These are phyloP conservation scores for Paratilapia polleni DNA, from an alignment of 2,113 vertebrate genomes.

Conservation along the genomic window DNA sequence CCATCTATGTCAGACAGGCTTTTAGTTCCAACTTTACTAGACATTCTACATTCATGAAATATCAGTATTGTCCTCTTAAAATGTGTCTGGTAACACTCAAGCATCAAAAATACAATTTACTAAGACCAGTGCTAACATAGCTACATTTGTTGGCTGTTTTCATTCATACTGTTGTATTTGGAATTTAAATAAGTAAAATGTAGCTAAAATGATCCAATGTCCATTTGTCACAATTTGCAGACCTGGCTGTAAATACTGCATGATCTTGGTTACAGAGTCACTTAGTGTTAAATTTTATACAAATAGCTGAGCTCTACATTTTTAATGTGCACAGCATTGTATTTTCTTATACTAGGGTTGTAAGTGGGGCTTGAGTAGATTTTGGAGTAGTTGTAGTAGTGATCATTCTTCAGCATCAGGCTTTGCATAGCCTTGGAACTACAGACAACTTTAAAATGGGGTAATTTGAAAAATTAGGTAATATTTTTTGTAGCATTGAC, in stretches of 20 bases:
- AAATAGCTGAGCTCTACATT: background rate
- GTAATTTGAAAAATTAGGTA: background rate
- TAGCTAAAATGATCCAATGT: no score
- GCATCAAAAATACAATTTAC: background rate
- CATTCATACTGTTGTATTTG: no score
- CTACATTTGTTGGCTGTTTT: no score
- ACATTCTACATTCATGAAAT: background rate
- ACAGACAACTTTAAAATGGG: background rate
- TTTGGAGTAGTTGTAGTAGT: no score
- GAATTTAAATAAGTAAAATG: no score
- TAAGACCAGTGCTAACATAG: background rate
- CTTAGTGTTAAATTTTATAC: background rate
- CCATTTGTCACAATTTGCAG: background rate
- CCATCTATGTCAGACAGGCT: background rate
- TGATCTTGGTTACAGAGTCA: background rate
- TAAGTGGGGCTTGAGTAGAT: background rate
- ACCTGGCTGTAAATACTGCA: background rate
- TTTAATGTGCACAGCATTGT: background rate
- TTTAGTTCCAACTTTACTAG: background rate
- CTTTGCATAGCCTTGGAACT: background rate
- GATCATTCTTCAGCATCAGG: background rate
- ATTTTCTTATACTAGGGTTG: background rate
- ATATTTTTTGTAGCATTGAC: background rate
- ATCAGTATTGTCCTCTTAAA: background rate
- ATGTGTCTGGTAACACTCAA: background rate